Conservation (phyloP, 2,113 vertebrate genomes). For the Lasiurus cinereus region DNA sequence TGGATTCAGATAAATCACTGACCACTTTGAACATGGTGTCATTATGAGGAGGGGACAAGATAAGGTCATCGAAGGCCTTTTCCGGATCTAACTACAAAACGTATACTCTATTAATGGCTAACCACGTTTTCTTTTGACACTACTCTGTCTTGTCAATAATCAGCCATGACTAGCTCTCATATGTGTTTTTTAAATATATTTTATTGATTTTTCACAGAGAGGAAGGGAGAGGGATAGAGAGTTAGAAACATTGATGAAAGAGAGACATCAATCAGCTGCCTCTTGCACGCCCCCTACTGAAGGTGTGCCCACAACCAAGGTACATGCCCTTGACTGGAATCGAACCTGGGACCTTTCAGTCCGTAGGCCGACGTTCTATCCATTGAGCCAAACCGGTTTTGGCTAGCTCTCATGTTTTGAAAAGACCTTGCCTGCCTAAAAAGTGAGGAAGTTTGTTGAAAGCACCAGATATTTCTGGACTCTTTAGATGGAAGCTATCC, state of each 20-base stretch:
- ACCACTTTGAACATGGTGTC: conserved; percentile 8
- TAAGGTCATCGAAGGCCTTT: conserved; percentile 9
- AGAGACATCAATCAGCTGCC: no score
- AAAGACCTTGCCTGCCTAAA: not conserved
- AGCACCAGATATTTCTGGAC: conserved; percentile 10
- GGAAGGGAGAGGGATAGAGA: no score
- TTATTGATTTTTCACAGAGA: no score
- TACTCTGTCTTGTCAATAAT: conserved; percentile 15
- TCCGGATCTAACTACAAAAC: not conserved
- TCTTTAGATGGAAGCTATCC: not conserved
- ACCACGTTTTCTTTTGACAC: conserved; percentile 34
- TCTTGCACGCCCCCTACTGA: no score
- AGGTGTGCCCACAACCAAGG: no score
- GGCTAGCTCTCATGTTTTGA: conserved; percentile 3
- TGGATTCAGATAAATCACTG: conserved; percentile 2
- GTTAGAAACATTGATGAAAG: no score
- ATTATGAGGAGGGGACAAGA: not conserved
- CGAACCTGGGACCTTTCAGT: no score
- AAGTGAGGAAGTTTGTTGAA: not conserved
- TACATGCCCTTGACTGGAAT: no score
- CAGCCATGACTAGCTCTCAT: not conserved
- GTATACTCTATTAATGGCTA: not conserved
- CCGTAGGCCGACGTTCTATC: no score
- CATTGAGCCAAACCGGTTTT: no score
- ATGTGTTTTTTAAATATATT: no score